phyloP scores from a whole-genome alignment of 1,140 invertebrate genomes.

The Rhagoletis zephyria region DNA sequence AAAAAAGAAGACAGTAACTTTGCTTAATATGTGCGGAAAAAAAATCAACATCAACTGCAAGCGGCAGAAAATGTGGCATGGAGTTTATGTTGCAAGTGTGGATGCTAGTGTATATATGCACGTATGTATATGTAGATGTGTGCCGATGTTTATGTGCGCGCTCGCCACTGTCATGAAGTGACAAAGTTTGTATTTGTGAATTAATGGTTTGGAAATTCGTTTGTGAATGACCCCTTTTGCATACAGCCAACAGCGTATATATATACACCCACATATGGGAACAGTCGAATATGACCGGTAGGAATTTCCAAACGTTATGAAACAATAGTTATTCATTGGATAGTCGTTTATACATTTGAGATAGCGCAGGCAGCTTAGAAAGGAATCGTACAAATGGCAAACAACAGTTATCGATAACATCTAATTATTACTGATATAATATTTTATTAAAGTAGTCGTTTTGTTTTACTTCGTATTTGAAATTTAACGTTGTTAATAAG shows the following conservation, averaged over 20 bases:
- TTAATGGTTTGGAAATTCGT: conserved; percentile 50
- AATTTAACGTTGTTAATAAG: no score
- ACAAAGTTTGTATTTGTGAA: conserved; percentile 52
- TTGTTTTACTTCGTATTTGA: no score
- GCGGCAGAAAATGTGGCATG: not conserved
- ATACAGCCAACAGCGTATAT: not conserved
- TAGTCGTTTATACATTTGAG: no score
- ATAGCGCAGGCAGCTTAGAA: no score
- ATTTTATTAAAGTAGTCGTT: no score
- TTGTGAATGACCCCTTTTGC: conserved; percentile 51
- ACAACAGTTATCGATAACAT: no score
- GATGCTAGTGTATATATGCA: not conserved
- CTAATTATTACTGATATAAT: no score
- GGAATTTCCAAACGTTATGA: not conserved
- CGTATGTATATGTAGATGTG: not conserved
- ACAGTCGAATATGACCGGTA: not conserved
- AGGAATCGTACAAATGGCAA: no score
- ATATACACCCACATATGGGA: not conserved
- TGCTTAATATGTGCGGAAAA: not conserved
- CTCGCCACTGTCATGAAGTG: conserved; percentile 47
- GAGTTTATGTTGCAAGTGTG: not conserved
- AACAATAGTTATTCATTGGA: no score
- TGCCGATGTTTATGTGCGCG: not conserved
- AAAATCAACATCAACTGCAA: not conserved
- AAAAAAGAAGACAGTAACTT: not conserved